Conservation (phyloP, 64 coral and sea anemone species). For the Montipora capricornis region DNA sequence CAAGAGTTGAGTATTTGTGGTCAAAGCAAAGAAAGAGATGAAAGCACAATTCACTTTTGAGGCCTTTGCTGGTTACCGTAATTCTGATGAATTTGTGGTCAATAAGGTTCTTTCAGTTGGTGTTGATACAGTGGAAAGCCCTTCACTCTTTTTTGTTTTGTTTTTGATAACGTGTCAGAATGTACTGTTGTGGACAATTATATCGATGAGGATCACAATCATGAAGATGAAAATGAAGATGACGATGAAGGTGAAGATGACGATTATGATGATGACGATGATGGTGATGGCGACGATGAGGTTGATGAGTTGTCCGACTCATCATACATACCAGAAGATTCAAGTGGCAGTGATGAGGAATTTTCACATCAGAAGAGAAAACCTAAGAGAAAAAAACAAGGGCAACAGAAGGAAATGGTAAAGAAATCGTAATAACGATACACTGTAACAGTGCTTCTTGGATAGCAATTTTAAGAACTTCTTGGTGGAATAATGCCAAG, state of each 20-base stretch:
- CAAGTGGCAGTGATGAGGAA: conserved; percentile 28
- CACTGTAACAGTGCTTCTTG: too few species aligned
- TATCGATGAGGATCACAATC: neutral
- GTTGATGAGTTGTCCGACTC: neutral
- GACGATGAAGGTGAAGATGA: neutral
- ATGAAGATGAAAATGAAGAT: neutral
- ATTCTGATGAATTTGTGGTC: too few species aligned
- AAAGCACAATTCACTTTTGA: too few species aligned
- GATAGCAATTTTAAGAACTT: neutral
- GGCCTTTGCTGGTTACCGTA: too few species aligned
- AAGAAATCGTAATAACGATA: neutral
- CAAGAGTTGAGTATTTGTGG: too few species aligned
- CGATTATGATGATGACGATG: neutral
- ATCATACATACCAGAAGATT: neutral
- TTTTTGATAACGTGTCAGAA: neutral
- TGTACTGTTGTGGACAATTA: conserved; percentile 25
- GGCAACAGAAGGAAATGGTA: neutral
- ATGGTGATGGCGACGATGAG: neutral
- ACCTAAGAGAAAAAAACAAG: conserved; percentile 4
- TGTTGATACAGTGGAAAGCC: too few species aligned
- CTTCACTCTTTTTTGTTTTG: neutral
- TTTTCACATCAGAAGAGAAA: neutral
- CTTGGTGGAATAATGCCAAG: too few species aligned
- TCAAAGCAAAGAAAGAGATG: too few species aligned
- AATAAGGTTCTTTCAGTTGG: too few species aligned